phyloP scores from a whole-genome alignment of 2,113 vertebrate species.

The Forbesichthys agassizii region DNA sequence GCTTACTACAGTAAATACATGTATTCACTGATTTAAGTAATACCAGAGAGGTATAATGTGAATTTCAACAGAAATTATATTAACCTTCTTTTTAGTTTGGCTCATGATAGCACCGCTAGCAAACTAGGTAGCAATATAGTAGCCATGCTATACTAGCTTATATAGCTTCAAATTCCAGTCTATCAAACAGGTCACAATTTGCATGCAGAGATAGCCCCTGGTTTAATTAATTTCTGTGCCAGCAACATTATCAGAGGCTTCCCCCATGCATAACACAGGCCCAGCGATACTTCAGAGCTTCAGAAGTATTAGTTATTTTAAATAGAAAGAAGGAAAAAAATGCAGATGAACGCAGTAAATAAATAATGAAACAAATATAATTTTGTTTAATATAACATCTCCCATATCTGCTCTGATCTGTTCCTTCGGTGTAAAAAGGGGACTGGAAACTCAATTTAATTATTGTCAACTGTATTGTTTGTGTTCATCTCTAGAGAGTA shows the following conservation, averaged over 20 bases:
- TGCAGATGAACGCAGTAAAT: constrained; percentile 17
- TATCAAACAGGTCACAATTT: neutral
- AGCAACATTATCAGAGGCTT: neutral
- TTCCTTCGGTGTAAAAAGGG: neutral
- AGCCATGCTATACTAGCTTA: too few relatives aligned
- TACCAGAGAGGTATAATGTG: too few relatives aligned
- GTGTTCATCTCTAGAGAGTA: neutral
- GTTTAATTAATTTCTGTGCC: too few relatives aligned
- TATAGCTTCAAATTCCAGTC: neutral
- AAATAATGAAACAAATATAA: neutral
- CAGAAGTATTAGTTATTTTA: neutral
- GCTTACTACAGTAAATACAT: too few relatives aligned
- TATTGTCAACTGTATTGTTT: neutral
- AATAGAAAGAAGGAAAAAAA: neutral
- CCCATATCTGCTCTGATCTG: neutral
- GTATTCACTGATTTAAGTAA: too few relatives aligned
- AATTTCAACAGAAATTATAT: too few relatives aligned
- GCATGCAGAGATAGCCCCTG: too few relatives aligned
- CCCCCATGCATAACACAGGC: neutral
- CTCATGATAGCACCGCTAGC: too few relatives aligned
- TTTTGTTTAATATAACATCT: neutral
- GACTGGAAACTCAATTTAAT: neutral
- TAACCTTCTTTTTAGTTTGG: too few relatives aligned
- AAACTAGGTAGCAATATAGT: too few relatives aligned
- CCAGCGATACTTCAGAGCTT: constrained; percentile 1